A percentile compares a stretch with the other conserved stretches of the same genome.
phyloP scores from a whole-genome alignment of 2,888 invertebrate species.

The Cylloceria caligata region DNA sequence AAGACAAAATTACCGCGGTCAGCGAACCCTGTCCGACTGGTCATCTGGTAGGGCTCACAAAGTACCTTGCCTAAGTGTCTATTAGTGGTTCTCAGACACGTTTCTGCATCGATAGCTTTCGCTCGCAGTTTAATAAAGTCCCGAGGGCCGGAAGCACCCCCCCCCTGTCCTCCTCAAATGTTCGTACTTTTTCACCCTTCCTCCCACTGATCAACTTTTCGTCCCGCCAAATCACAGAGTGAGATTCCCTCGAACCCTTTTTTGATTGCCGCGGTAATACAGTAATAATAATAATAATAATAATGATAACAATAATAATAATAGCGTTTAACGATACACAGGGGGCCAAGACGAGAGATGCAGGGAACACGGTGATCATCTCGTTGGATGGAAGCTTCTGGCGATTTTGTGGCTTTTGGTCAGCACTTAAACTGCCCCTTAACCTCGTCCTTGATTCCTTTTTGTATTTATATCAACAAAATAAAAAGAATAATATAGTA shows the following conservation, averaged over 20 bases:
- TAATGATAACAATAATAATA: conserved; percentile 67
- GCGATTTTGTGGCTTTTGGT: conserved; percentile 64
- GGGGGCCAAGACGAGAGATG: conserved; percentile 36
- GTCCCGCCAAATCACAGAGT: conserved; percentile 66
- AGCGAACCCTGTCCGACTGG: conserved; percentile 62
- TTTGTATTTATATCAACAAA: conserved; percentile 26
- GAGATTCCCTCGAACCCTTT: conserved; percentile 2
- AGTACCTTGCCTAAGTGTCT: conserved; percentile 64
- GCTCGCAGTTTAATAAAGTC: conserved; percentile 61
- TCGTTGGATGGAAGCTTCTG: conserved; percentile 62
- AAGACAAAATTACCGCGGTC: conserved; percentile 58
- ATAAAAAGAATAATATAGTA: not conserved
- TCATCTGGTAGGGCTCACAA: conserved; percentile 60
- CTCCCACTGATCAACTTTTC: conserved; percentile 23
- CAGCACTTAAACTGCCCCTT: conserved; percentile 35
- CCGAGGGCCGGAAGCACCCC: conserved; percentile 47
- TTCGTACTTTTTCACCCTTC: not conserved
- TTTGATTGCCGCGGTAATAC: conserved; percentile 49
- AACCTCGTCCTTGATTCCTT: conserved; percentile 60
- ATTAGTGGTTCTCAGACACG: conserved; percentile 66
- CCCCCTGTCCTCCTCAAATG: conserved; percentile 1
- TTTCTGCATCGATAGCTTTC: conserved; percentile 59
- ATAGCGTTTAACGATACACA: conserved; percentile 66
- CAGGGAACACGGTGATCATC: conserved; percentile 61
- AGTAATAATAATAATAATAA: conserved; percentile 66